phyloP scores from a whole-genome alignment of 2,113 vertebrate species.

The Cisticola juncidis region DNA sequence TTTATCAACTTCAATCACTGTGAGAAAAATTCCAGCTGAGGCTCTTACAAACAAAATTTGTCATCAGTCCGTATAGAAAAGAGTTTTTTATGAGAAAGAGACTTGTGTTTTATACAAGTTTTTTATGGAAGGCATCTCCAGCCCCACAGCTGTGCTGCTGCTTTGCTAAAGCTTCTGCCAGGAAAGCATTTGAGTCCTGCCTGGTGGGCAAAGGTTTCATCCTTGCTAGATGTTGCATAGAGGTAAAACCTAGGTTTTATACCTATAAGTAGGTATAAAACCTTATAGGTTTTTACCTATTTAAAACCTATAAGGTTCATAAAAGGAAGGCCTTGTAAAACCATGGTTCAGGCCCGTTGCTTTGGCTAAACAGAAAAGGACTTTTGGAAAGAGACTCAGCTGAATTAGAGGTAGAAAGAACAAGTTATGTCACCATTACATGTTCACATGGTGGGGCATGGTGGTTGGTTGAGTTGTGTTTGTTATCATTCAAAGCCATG shows the following conservation, averaged over 20 bases:
- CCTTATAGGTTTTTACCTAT: too few species aligned
- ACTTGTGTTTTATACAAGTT: neutral
- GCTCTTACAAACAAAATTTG: neutral
- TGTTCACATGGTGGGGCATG: neutral
- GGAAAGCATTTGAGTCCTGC: neutral
- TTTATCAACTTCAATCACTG: neutral
- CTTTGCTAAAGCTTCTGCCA: neutral
- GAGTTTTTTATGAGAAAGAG: neutral
- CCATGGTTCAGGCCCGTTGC: neutral
- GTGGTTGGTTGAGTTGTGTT: neutral
- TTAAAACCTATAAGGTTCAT: too few species aligned
- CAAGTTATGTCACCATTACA: fast-evolving
- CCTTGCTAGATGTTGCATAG: neutral
- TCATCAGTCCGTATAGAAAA: neutral
- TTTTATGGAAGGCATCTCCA: neutral
- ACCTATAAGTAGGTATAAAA: too few species aligned
- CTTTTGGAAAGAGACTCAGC: neutral
- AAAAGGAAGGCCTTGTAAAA: neutral
- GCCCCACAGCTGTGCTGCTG: neutral
- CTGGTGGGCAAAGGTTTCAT: neutral
- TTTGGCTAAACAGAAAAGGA: neutral
- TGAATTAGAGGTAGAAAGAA: neutral
- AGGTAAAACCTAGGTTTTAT: neutral
- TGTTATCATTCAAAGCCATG: neutral
- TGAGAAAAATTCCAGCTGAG: neutral